Conservation (phyloP, 2,797 vertebrate genomes). For the Gambelia wislizenii region DNA sequence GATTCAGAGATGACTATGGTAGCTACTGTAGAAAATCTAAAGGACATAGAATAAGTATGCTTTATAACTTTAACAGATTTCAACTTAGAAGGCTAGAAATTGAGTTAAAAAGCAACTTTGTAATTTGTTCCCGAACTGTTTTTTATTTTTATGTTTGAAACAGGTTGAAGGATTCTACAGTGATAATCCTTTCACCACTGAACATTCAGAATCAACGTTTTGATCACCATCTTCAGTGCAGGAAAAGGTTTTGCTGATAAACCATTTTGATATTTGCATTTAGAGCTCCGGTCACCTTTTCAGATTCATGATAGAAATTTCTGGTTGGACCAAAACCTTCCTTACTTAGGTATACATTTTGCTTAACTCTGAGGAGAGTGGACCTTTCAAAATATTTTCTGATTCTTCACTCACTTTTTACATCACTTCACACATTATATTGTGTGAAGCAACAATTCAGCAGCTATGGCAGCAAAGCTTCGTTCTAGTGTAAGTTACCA, state of each 20-base stretch:
- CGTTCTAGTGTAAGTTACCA: slow-evolving; percentile 16
- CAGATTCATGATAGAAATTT: slow-evolving; percentile 46
- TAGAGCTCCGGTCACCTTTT: slow-evolving; percentile 47
- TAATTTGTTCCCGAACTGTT: slow-evolving; percentile 60
- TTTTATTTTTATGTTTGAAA: slow-evolving; percentile 61
- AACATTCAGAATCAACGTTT: slow-evolving; percentile 68
- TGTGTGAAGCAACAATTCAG: neutral
- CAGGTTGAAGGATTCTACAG: slow-evolving; percentile 69
- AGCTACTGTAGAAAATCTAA: neutral
- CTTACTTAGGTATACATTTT: slow-evolving; percentile 60
- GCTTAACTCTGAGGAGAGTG: slow-evolving; percentile 54
- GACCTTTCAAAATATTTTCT: slow-evolving; percentile 40
- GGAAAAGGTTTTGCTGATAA: slow-evolving; percentile 56
- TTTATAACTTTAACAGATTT: neutral
- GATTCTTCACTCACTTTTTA: slow-evolving; percentile 69
- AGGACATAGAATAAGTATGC: neutral
- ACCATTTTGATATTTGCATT: slow-evolving; percentile 38
- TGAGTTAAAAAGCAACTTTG: neutral
- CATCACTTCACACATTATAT: too few relatives aligned
- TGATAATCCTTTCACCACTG: slow-evolving; percentile 69
- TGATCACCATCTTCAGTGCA: slow-evolving; percentile 50
- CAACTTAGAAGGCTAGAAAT: neutral
- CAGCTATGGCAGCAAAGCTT: slow-evolving; percentile 17
- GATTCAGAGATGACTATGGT: neutral
- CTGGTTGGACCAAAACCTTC: slow-evolving; percentile 49